These are phyloP conservation scores for Actenoides hombroni DNA, from an alignment of 2,113 vertebrate species.

Conservation along the genomic window DNA sequence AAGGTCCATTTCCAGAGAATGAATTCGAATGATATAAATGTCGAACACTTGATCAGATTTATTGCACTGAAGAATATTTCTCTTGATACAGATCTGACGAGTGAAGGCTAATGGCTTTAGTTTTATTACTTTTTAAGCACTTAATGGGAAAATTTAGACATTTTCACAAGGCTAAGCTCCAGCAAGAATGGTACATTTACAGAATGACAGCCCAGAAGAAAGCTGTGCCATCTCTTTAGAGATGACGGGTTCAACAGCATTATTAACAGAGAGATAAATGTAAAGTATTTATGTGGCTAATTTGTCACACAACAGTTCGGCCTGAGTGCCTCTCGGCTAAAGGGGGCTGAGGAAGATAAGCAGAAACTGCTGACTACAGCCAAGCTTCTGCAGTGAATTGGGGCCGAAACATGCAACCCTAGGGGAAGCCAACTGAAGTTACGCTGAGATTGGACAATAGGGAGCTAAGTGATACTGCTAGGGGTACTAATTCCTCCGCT, in stretches of 20 bases:
- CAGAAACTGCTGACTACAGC: background rate
- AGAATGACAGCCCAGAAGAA: constrained; percentile 41
- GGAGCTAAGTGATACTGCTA: background rate
- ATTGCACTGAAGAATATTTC: constrained; percentile 72
- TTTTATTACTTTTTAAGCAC: constrained; percentile 83
- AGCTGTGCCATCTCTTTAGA: background rate
- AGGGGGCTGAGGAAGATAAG: background rate
- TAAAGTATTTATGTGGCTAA: background rate
- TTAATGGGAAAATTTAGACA: constrained; percentile 79
- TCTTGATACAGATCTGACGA: constrained; percentile 67
- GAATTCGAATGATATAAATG: constrained; percentile 79
- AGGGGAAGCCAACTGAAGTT: background rate
- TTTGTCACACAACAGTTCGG: background rate
- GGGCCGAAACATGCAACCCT: background rate
- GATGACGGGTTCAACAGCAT: background rate
- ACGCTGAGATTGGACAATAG: rapidly evolving
- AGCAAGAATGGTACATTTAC: constrained; percentile 38
- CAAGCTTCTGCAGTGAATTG: rapidly evolving
- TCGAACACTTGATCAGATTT: constrained; percentile 85
- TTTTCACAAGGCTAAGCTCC: constrained; percentile 70
- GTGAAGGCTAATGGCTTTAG: constrained; percentile 74
- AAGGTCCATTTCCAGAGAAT: constrained; percentile 86
- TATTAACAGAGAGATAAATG: background rate
- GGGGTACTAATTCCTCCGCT: background rate
- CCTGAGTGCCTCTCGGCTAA: background rate